phyloP scores from a whole-genome alignment of 64 coral and sea anemone species.

The Montipora cactus region DNA sequence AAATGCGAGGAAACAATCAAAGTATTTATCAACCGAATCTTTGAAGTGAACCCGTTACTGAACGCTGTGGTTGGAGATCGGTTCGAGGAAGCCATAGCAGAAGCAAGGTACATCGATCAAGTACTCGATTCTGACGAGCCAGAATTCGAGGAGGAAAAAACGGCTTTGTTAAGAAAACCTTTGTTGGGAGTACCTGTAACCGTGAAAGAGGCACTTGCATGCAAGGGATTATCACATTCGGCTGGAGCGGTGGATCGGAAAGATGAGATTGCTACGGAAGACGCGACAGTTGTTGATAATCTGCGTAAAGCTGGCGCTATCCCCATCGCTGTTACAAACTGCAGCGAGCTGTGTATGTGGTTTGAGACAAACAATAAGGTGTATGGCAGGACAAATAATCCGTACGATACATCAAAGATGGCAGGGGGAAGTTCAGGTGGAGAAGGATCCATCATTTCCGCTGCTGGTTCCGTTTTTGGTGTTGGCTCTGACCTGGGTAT shows the following conservation, averaged over 20 bases:
- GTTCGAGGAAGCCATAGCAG: slow-evolving; percentile 75
- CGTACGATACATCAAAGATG: slow-evolving; percentile 75
- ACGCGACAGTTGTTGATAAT: slow-evolving; percentile 76
- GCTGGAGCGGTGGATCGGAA: slow-evolving; percentile 83
- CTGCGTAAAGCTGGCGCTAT: slow-evolving; percentile 76
- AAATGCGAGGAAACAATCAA: slow-evolving; percentile 50
- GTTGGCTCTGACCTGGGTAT: slow-evolving; percentile 91
- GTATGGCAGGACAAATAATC: slow-evolving; percentile 87
- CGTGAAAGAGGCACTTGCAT: slow-evolving; percentile 84
- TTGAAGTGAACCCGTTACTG: slow-evolving; percentile 76
- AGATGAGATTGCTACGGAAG: slow-evolving; percentile 56
- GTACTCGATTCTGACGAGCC: slow-evolving; percentile 55
- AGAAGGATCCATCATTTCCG: slow-evolving; percentile 84
- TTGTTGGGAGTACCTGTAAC: slow-evolving; percentile 84
- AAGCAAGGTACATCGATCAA: slow-evolving; percentile 77
- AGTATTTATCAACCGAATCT: slow-evolving; percentile 70
- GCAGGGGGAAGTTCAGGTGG: slow-evolving; percentile 91
- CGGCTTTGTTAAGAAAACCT: slow-evolving; percentile 51
- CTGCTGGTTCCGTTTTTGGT: slow-evolving; percentile 87
- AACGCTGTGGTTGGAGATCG: slow-evolving; percentile 82
- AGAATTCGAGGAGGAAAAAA: slow-evolving; percentile 44
- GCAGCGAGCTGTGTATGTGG: slow-evolving; percentile 94
- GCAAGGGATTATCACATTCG: slow-evolving; percentile 74
- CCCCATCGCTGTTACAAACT: slow-evolving; percentile 87
- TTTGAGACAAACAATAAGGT: slow-evolving; percentile 87